Evolutionary conservation across 2,888 invertebrate species (phyloP).

Genomic region (Tridacna gigas): DNA sequence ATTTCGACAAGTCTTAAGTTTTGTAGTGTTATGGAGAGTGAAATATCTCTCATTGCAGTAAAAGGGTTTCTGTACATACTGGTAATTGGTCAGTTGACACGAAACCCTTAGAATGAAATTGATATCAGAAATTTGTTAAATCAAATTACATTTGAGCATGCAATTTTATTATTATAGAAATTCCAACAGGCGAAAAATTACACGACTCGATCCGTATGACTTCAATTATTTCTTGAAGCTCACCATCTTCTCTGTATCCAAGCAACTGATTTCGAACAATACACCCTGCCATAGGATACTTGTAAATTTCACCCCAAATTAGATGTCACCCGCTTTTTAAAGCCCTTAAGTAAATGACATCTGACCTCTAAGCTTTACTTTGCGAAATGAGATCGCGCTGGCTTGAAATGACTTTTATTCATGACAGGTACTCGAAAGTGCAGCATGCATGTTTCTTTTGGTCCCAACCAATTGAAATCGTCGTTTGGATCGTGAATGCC

Average conservation of each 20-base stretch:
- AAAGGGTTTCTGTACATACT: too few species aligned
- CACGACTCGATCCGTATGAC: constrained; percentile 22
- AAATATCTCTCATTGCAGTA: too few species aligned
- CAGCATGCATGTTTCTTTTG: constrained; percentile 9
- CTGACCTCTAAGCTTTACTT: constrained; percentile 20
- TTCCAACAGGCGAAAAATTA: constrained; percentile 14
- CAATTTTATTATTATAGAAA: constrained; percentile 23
- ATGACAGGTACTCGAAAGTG: constrained; percentile 20
- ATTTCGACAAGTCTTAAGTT: too few species aligned
- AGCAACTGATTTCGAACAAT: constrained; percentile 43
- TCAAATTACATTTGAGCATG: constrained; percentile 24
- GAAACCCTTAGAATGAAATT: neutral
- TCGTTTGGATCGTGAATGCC: neutral
- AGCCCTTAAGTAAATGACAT: constrained; percentile 24
- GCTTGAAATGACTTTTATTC: constrained; percentile 8
- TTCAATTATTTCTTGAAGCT: constrained; percentile 30
- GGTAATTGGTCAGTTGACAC: neutral
- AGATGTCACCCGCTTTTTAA: constrained; percentile 38
- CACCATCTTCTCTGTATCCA: constrained; percentile 39
- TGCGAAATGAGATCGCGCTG: constrained; percentile 14
- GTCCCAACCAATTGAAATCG: neutral
- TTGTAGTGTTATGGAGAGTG: too few species aligned
- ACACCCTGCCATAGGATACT: constrained; percentile 35
- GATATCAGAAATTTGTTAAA: neutral
- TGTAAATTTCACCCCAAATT: constrained; percentile 49